Percentiles rank a stretch among this genome's conserved stretches.
These are phyloP conservation scores for Erpetoichthys calabaricus DNA, from an alignment of 2,797 vertebrate species.

Conservation along the genomic window DNA sequence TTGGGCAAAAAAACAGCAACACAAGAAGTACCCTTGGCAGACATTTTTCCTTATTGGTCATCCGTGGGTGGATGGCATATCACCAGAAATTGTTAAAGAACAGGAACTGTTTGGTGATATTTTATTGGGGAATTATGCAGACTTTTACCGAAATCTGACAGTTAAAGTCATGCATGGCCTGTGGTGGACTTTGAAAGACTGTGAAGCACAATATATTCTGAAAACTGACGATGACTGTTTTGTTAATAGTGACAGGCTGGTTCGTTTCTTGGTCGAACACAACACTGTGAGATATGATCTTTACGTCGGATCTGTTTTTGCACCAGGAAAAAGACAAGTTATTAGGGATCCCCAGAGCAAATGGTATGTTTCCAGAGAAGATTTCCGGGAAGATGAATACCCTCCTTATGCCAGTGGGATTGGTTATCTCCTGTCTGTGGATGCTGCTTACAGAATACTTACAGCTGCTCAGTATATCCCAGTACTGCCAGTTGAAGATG, in stretches of 20 bases:
- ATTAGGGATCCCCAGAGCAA: conserved; percentile 16
- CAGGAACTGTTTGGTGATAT: conserved; percentile 4
- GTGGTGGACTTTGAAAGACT: conserved; percentile 11
- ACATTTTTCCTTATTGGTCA: conserved; percentile 13
- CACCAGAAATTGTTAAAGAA: not conserved
- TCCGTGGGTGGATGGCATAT: fast-evolving
- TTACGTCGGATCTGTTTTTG: not conserved
- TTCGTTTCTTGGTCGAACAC: conserved; percentile 7
- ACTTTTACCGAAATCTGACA: conserved; percentile 19
- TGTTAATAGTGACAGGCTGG: conserved; percentile 9
- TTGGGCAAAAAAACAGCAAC: not conserved
- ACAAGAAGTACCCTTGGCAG: conserved; percentile 2
- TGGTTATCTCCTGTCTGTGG: conserved; percentile 10
- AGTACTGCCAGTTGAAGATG: conserved; percentile 7
- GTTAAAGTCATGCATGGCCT: conserved; percentile 13
- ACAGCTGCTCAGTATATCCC: fast-evolving
- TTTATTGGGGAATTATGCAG: conserved; percentile 13
- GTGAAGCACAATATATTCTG: not conserved
- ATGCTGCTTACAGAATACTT: not conserved
- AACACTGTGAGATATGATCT: fast-evolving
- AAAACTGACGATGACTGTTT: conserved; percentile 20
- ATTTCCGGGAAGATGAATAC: not conserved
- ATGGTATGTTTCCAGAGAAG: conserved; percentile 1
- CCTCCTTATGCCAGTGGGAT: fast-evolving
- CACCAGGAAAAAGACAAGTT: conserved; percentile 7